phyloP scores from a whole-genome alignment of 92 coral and sea anemone genomes.

The Epizoanthus illoricatus region DNA sequence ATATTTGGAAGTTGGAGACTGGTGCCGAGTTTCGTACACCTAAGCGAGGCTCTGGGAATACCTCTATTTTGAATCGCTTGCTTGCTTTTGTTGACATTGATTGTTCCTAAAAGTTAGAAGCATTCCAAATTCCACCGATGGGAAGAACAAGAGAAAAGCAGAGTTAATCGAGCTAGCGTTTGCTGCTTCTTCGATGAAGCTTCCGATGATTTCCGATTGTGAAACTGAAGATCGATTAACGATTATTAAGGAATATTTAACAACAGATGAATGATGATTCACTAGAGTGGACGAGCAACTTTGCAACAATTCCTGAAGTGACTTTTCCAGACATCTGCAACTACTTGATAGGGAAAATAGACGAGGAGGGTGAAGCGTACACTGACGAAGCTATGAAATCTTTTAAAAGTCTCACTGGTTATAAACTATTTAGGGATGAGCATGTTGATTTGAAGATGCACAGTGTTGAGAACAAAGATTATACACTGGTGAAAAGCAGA shows the following conservation, averaged over 20 bases:
- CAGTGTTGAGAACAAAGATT: constrained; percentile 14
- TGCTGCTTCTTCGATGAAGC: constrained; percentile 39
- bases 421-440: constrained; percentile 47
- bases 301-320: constrained; percentile 34
- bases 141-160: constrained; percentile 45
- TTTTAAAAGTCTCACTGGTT: constrained; percentile 47
- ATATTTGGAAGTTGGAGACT: too few relatives aligned
- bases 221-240: constrained; percentile 1
- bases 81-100: too few relatives aligned
- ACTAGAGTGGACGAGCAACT: constrained; percentile 51
- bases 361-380: constrained; percentile 21
- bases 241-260: background rate
- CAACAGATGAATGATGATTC: constrained; percentile 29
- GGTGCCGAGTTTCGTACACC: too few relatives aligned
- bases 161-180: constrained; percentile 43
- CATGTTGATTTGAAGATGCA: constrained; percentile 44
- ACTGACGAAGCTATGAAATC: constrained; percentile 31
- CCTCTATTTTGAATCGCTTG: too few relatives aligned
- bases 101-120: constrained; percentile 40
- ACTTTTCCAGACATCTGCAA: constrained; percentile 54
- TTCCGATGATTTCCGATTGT: constrained; percentile 33
- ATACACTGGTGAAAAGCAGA: constrained; percentile 4
- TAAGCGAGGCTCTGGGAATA: too few relatives aligned
- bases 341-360: constrained; percentile 41
- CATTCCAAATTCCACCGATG: constrained; percentile 42